These are phyloP conservation scores for Folsomia manolachei DNA, from an alignment of 2,888 invertebrate genomes.

Conservation along the genomic window DNA sequence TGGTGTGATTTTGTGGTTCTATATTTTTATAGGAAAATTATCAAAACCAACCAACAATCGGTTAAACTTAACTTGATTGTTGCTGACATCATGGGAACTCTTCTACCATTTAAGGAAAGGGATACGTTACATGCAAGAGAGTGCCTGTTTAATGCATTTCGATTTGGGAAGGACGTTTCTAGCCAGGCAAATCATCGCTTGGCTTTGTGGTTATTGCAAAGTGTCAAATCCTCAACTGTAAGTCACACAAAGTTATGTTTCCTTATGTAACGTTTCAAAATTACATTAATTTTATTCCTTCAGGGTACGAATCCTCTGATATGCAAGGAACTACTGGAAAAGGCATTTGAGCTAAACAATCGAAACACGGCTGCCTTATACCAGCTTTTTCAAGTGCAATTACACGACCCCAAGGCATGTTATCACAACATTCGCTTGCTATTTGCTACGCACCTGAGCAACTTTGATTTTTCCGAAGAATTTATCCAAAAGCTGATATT, in stretches of 20 bases:
- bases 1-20: too few relatives aligned
- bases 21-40: conserved; percentile 19
- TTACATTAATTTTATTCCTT: not conserved
- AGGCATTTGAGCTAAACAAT: conserved; percentile 18
- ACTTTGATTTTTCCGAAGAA: conserved; percentile 6
- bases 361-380: conserved; percentile 14
- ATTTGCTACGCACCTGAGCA: conserved; percentile 12
- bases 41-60: conserved; percentile 18
- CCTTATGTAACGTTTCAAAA: not conserved
- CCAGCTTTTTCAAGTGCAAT: not conserved
- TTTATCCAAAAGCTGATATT: conserved; percentile 14
- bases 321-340: conserved; percentile 16
- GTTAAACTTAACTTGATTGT: conserved; percentile 25
- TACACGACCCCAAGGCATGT: conserved; percentile 18
- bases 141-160: conserved; percentile 24
- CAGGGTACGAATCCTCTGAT: conserved; percentile 11
- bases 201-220: conserved; percentile 20
- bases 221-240: conserved; percentile 4
- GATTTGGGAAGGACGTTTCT: conserved; percentile 28
- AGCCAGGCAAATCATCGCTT: conserved; percentile 42
- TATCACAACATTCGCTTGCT: conserved; percentile 10
- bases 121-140: conserved; percentile 26
- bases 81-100: conserved; percentile 24
- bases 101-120: conserved; percentile 25
- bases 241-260: not conserved